Percentiles rank a stretch among this genome's conserved stretches.
Conservation (phyloP, 2,888 invertebrate genomes). For the Imbricaverruca yamaguchii region DNA sequence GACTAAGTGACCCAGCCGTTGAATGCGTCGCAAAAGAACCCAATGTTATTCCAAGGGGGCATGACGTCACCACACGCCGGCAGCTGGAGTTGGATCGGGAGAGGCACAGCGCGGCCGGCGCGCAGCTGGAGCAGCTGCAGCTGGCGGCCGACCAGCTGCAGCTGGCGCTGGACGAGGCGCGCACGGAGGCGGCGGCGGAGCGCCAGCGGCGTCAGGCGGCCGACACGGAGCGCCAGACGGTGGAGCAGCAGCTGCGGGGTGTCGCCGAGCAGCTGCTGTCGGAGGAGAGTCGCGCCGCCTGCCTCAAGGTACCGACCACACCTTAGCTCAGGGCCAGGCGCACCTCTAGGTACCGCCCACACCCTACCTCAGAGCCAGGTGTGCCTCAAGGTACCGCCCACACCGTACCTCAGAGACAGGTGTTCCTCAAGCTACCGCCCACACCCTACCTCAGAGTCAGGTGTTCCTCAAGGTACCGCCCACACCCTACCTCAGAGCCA, state of each 20-base stretch:
- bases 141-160: neutral
- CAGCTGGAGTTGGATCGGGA: constrained; percentile 1
- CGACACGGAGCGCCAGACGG: neutral
- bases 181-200: neutral
- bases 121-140: neutral
- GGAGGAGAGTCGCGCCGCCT: neutral
- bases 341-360: too few relatives aligned
- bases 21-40: too few relatives aligned
- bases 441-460: too few relatives aligned
- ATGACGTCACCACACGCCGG: neutral
- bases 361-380: too few relatives aligned
- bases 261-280: neutral
- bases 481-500: too few relatives aligned
- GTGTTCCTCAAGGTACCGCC: too few relatives aligned
- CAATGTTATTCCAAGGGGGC: too few relatives aligned
- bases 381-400: too few relatives aligned
- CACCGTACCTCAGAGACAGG: too few relatives aligned
- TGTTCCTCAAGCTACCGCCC: too few relatives aligned
- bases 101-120: neutral
- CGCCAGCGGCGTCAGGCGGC: neutral
- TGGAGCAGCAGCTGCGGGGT: neutral
- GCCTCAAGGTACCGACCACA: neutral
- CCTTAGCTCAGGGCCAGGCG: too few relatives aligned
- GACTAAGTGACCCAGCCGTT: too few relatives aligned
- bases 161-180: neutral